Evolutionary conservation across 2,888 invertebrate species (phyloP).

Genomic region (Cybosia mesomella): DNA sequence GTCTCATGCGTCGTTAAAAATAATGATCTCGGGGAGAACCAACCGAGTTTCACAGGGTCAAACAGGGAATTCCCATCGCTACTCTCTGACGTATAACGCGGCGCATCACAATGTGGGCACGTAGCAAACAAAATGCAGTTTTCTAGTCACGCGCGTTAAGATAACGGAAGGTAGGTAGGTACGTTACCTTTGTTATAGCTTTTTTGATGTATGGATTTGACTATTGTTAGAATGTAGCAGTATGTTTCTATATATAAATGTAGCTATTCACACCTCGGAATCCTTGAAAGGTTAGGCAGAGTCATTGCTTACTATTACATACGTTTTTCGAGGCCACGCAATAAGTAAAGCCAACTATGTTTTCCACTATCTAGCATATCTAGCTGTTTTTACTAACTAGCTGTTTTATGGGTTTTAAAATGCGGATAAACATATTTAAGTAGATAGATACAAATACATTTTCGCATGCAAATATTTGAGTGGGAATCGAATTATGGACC

Average conservation of each 20-base stretch:
- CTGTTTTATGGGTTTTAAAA: too few species aligned
- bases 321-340: neutral
- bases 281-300: too few species aligned
- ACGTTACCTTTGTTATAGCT: constrained; percentile 2
- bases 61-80: constrained; percentile 57
- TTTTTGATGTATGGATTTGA: constrained; percentile 1
- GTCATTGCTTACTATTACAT: neutral
- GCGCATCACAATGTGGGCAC: constrained; percentile 48
- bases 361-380: too few species aligned
- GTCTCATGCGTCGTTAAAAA: constrained; percentile 2
- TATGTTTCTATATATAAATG: neutral
- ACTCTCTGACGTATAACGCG: constrained; percentile 44
- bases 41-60: constrained; percentile 54
- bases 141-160: constrained; percentile 47
- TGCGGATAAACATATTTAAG: too few species aligned
- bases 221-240: neutral
- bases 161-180: constrained; percentile 12
- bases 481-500: neutral
- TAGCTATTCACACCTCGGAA: too few species aligned
- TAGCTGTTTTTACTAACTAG: too few species aligned
- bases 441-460: neutral
- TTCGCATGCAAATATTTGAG: neutral
- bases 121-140: constrained; percentile 40
- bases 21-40: constrained; percentile 29
- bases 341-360: too few species aligned